A percentile compares a stretch with the other conserved stretches of the same genome.
Conservation (phyloP, 2,888 invertebrate species). For the Eilema depressum region DNA sequence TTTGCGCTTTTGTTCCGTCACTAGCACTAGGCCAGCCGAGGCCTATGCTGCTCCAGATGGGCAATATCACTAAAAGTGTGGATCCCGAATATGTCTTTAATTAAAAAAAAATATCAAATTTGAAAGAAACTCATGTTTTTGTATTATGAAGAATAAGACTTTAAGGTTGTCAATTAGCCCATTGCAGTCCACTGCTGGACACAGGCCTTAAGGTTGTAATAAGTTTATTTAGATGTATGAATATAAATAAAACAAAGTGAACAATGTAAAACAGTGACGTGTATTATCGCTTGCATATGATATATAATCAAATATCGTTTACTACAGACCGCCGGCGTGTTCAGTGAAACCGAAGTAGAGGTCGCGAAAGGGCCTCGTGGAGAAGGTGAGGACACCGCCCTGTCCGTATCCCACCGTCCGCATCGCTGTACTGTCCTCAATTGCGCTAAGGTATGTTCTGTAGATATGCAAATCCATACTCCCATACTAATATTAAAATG, state of each 20-base stretch:
- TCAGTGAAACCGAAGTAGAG: conserved; percentile 81
- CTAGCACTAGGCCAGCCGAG: not conserved
- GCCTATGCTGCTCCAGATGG: too few species aligned
- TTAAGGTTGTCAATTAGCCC: too few species aligned
- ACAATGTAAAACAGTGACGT: not conserved
- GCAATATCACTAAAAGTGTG: too few species aligned
- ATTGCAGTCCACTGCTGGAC: too few species aligned
- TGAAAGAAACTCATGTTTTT: too few species aligned
- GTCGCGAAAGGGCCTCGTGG: conserved; percentile 67
- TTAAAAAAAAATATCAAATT: too few species aligned
- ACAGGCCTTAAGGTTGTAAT: too few species aligned
- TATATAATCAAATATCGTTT: not conserved
- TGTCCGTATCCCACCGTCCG: conserved; percentile 90
- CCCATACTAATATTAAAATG: too few species aligned
- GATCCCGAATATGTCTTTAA: too few species aligned
- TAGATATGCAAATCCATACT: not conserved
- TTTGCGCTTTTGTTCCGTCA: not conserved
- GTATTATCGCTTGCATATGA: not conserved
- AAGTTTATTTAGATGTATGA: not conserved
- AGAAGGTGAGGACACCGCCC: conserved; percentile 82
- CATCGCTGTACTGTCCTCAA: conserved; percentile 96
- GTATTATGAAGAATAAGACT: too few species aligned
- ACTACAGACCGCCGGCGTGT: conserved; percentile 79
- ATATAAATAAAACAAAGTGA: not conserved
- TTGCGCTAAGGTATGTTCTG: conserved; percentile 90